These are phyloP conservation scores for Tyto alba DNA, from an alignment of 2,113 vertebrate species.

Conservation along the genomic window DNA sequence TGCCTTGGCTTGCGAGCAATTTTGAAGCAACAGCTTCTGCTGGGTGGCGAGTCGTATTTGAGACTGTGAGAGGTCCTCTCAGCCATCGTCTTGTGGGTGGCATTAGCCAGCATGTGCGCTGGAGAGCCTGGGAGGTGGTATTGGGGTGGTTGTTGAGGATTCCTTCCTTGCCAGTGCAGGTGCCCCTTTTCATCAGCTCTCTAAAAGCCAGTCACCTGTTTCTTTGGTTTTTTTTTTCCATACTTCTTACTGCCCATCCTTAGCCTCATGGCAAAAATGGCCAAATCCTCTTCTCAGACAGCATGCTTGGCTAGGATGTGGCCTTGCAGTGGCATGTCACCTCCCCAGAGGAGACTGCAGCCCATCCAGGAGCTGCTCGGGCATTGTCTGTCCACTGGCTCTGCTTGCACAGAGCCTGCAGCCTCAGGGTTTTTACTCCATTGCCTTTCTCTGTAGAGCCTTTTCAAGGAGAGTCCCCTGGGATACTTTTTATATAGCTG, in stretches of 20 bases:
- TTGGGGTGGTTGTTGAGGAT: not conserved
- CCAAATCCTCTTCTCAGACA: not conserved
- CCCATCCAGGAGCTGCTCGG: not conserved
- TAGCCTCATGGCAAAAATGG: not conserved
- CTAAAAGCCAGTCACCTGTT: not conserved
- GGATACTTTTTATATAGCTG: not conserved
- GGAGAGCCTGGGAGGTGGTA: not conserved
- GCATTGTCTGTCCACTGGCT: not conserved
- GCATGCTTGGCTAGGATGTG: not conserved
- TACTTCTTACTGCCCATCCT: not conserved
- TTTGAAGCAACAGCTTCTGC: not conserved
- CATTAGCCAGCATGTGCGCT: not conserved
- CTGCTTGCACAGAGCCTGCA: not conserved
- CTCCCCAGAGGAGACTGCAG: not conserved
- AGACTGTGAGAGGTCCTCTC: not conserved
- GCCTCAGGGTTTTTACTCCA: not conserved
- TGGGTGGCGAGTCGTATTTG: not conserved
- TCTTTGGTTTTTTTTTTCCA: not conserved
- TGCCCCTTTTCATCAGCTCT: not conserved
- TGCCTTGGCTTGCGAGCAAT: not conserved
- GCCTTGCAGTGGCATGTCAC: not conserved
- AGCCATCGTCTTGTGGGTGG: fast-evolving
- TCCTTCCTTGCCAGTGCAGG: fast-evolving
- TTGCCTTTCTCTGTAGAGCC: not conserved
- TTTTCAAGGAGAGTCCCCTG: not conserved